Conservation (phyloP, 2,888 invertebrate genomes). For the Apocheima hispidaria region DNA sequence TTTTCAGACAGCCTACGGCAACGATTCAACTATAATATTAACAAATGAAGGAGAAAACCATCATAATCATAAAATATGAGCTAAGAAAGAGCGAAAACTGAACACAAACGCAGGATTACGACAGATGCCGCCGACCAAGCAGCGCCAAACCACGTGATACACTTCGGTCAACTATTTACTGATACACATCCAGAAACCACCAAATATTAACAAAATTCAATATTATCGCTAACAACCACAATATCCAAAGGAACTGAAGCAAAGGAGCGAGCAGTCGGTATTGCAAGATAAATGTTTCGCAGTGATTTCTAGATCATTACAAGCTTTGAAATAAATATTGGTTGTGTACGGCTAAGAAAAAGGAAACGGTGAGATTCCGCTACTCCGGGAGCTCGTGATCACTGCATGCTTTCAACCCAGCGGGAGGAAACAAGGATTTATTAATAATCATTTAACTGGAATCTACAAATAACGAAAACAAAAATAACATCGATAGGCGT, state of each 20-base stretch:
- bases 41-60: conserved; percentile 45
- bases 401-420: conserved; percentile 23
- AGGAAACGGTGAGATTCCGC: conserved; percentile 29
- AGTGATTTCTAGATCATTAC: conserved; percentile 27
- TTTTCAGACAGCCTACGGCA: conserved; percentile 15
- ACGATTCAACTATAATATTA: conserved; percentile 38
- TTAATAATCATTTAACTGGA: conserved; percentile 12
- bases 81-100: conserved; percentile 42
- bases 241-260: conserved; percentile 29
- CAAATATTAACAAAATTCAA: conserved; percentile 21
- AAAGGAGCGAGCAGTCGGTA: conserved; percentile 18
- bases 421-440: conserved; percentile 3
- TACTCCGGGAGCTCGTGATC: conserved; percentile 30
- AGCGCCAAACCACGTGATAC: conserved; percentile 55
- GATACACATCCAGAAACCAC: conserved; percentile 35
- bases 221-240: conserved; percentile 30
- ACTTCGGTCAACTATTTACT: conserved; percentile 40
- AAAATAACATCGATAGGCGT: conserved; percentile 30
- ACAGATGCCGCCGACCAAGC: conserved; percentile 55
- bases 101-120: conserved; percentile 44
- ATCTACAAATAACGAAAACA: conserved; percentile 20
- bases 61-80: conserved; percentile 39
- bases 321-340: conserved; percentile 31
- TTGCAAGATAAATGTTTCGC: conserved; percentile 26
- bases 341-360: conserved; percentile 25